Evolutionary conservation across 2,113 vertebrate species (phyloP).

Genomic region (Esox niger): DNA sequence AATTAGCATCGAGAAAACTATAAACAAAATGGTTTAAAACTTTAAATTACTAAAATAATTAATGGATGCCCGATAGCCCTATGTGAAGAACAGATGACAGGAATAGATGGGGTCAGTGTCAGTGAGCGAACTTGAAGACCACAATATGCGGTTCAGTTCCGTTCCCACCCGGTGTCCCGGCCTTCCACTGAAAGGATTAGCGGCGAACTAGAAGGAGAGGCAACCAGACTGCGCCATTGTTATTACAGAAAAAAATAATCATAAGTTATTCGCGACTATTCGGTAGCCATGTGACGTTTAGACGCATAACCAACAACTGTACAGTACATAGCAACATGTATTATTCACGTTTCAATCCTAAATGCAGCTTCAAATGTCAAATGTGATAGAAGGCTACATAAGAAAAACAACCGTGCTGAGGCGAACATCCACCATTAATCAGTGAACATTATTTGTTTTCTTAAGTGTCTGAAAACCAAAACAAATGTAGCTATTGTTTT

Average conservation of each 20-base stretch:
- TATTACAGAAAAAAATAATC: slow-evolving; percentile 42
- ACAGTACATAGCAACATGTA: neutral
- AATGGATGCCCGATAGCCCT: neutral
- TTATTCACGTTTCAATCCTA: neutral
- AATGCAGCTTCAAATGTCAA: neutral
- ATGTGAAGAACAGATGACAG: neutral
- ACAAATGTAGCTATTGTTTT: slow-evolving; percentile 37
- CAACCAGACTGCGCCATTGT: slow-evolving; percentile 76
- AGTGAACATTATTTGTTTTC: neutral
- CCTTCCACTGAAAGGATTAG: slow-evolving; percentile 74
- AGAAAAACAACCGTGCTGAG: neutral
- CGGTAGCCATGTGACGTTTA: slow-evolving; percentile 2
- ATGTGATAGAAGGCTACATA: neutral
- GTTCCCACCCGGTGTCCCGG: slow-evolving; percentile 57
- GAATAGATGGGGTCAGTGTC: slow-evolving; percentile 8
- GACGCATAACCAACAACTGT: neutral
- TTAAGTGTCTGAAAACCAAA: neutral
- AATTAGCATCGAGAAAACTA: slow-evolving; percentile 35
- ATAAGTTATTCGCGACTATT: slow-evolving; percentile 45
- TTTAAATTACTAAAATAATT: slow-evolving; percentile 2
- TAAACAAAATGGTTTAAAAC: slow-evolving; percentile 12
- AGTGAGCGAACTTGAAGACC: slow-evolving; percentile 43
- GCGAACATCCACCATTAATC: neutral
- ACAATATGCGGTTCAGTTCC: slow-evolving; percentile 59
- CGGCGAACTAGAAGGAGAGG: slow-evolving; percentile 68